phyloP scores from a whole-genome alignment of 2,888 invertebrate species.

The Corbicula japonica region DNA sequence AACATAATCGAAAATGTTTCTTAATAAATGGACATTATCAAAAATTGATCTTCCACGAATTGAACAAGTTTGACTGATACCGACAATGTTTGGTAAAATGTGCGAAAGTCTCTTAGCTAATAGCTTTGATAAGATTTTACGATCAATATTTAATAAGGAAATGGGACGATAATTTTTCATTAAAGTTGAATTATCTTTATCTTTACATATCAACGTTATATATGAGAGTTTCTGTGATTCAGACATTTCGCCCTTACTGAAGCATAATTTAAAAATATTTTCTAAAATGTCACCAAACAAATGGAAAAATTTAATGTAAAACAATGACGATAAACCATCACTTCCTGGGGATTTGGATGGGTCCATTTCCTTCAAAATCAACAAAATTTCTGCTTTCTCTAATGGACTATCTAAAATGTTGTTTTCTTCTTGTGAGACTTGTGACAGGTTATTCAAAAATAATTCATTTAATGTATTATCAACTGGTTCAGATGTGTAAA shows the following conservation, averaged over 20 bases:
- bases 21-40: conserved; percentile 59
- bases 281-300: conserved; percentile 22
- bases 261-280: conserved; percentile 12
- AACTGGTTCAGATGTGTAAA: no score
- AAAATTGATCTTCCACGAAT: conserved; percentile 62
- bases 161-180: conserved; percentile 66
- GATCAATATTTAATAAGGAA: conserved; percentile 62
- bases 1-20: conserved; percentile 53
- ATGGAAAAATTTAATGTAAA: conserved; percentile 32
- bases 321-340: conserved; percentile 18
- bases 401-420: no score
- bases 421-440: no score
- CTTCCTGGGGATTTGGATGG: conserved; percentile 31
- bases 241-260: conserved; percentile 14
- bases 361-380: conserved; percentile 5
- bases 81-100: conserved; percentile 53
- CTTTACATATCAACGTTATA: conserved; percentile 57
- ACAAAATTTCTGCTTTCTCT: conserved; percentile 8
- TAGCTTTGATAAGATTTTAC: conserved; percentile 64
- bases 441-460: no score
- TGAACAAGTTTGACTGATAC: no score
- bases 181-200: conserved; percentile 46
- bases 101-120: conserved; percentile 38
- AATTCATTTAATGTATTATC: no score
- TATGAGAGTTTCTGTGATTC: conserved; percentile 33